Evolutionary conservation across 2,113 vertebrate genomes (phyloP).

Genomic region (Dolichallabes microphthalmus): DNA sequence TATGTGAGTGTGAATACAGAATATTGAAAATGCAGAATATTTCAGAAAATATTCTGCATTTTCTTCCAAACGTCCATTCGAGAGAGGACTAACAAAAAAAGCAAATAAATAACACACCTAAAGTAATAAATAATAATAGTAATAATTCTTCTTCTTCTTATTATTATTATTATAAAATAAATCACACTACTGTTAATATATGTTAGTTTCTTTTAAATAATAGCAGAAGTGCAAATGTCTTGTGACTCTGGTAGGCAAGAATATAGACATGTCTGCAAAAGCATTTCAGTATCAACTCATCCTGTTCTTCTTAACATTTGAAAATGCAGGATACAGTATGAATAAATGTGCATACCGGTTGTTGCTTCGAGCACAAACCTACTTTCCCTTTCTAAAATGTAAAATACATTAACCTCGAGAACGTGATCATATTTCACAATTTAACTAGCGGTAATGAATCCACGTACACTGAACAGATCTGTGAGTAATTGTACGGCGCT

Average conservation of each 20-base stretch:
- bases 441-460: slow-evolving; percentile 54
- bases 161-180: too few relatives aligned
- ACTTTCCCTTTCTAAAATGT: neutral
- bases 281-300: slow-evolving; percentile 7
- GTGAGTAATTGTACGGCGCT: slow-evolving; percentile 47
- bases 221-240: slow-evolving; percentile 6
- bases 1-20: neutral
- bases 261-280: neutral
- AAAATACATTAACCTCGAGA: slow-evolving; percentile 9
- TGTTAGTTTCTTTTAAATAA: neutral
- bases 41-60: neutral
- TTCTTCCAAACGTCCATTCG: neutral
- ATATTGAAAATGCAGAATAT: too few relatives aligned
- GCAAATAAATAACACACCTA: neutral
- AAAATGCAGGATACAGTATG: too few relatives aligned
- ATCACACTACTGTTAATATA: too few relatives aligned
- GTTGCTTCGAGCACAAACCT: neutral
- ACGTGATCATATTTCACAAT: slow-evolving; percentile 51
- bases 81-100: neutral
- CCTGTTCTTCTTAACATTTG: too few relatives aligned
- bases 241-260: neutral
- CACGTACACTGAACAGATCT: slow-evolving; percentile 49
- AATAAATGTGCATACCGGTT: neutral
- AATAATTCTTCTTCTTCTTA: too few relatives aligned
- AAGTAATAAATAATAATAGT: too few relatives aligned